phyloP scores from a whole-genome alignment of 1,140 invertebrate species.

The Drosophila watanabei region DNA sequence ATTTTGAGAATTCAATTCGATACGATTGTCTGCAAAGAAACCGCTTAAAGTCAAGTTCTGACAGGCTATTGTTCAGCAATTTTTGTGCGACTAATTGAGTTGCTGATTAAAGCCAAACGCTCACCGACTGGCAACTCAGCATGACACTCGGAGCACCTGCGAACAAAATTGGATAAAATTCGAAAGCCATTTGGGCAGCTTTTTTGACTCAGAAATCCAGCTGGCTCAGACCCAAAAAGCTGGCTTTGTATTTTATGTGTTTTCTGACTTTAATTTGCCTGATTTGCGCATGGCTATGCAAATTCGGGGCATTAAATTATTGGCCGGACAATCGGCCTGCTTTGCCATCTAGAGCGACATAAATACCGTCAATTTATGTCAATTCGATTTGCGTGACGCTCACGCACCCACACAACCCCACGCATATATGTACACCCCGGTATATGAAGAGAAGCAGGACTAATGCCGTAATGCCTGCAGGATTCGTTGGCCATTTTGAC shows the following conservation, averaged over 20 bases:
- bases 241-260: constrained; percentile 33
- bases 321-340: constrained; percentile 28
- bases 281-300: constrained; percentile 35
- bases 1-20: constrained; percentile 16
- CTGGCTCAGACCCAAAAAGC: constrained; percentile 1
- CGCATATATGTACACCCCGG: constrained; percentile 3
- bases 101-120: constrained; percentile 14
- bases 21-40: constrained; percentile 12
- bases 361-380: constrained; percentile 73
- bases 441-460: constrained; percentile 13
- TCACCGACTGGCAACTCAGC: constrained; percentile 6
- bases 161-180: background rate
- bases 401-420: constrained; percentile 11
- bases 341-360: constrained; percentile 46
- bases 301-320: constrained; percentile 43
- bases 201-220: constrained; percentile 4
- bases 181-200: background rate
- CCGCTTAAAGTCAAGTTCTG: constrained; percentile 18
- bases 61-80: constrained; percentile 18
- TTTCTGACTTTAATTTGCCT: constrained; percentile 24
- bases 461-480: constrained; percentile 65
- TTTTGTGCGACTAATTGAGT: constrained; percentile 26
- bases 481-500: constrained; percentile 64
- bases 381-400: constrained; percentile 67
- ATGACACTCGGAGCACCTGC: constrained; percentile 22